Evolutionary conservation across 2,888 invertebrate genomes (phyloP).

Genomic region (Brachypterus glaber): DNA sequence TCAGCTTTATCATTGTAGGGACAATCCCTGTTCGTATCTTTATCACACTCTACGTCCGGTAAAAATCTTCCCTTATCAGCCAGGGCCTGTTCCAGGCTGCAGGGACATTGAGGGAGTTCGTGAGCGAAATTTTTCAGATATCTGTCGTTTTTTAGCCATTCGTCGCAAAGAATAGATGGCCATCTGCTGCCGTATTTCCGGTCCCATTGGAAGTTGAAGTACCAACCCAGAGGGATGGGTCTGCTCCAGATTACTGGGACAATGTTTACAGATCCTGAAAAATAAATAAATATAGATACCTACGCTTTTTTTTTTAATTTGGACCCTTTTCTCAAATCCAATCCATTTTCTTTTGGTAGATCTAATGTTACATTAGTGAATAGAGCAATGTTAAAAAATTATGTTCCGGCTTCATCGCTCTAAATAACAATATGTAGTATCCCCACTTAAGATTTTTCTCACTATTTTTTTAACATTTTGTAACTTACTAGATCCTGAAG

Average conservation of each 20-base stretch:
- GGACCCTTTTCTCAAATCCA: too few species aligned
- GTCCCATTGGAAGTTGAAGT: conserved; percentile 85
- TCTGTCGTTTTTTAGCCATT: conserved; percentile 82
- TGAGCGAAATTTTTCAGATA: conserved; percentile 76
- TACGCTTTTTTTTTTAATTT: too few species aligned
- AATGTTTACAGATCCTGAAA: conserved; percentile 26
- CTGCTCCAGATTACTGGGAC: conserved; percentile 71
- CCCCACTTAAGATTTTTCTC: too few species aligned
- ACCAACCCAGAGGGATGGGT: conserved; percentile 89
- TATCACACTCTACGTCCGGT: conserved; percentile 85
- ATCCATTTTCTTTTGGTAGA: neutral
- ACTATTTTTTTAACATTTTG: too few species aligned
- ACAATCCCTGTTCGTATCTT: conserved; percentile 81
- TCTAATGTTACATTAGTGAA: too few species aligned
- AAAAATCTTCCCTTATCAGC: conserved; percentile 87
- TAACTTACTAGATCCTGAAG: too few species aligned
- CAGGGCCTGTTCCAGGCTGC: conserved; percentile 81
- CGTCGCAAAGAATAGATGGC: conserved; percentile 76
- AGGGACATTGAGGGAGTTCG: conserved; percentile 81
- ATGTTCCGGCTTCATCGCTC: too few species aligned
- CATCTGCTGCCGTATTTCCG: conserved; percentile 68
- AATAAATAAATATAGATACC: too few species aligned
- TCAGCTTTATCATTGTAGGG: conserved; percentile 80
- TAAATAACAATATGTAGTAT: too few species aligned
- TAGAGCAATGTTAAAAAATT: too few species aligned